Percentiles rank a stretch among this genome's conserved stretches.
Conservation (phyloP, 2,797 vertebrate species). For the Sebastiscus tertius region DNA sequence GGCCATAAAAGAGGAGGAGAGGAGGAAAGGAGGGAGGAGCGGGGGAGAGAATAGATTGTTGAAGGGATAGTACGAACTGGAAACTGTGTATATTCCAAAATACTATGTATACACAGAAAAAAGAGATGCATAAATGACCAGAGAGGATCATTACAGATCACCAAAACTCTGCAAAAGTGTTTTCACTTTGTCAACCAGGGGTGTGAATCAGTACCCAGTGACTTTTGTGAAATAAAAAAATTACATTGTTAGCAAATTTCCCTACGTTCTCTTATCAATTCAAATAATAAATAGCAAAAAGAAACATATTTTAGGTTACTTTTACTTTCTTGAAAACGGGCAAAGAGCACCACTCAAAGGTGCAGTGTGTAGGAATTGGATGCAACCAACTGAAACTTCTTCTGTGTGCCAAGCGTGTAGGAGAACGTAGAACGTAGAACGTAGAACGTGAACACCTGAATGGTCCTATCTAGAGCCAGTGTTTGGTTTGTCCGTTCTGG, state of each 20-base stretch:
- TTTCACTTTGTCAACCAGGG: neutral
- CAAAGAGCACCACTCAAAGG: neutral
- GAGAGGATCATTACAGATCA: neutral
- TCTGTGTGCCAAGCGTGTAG: neutral
- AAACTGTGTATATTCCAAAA: slow-evolving; percentile 26
- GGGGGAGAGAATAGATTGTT: slow-evolving; percentile 27
- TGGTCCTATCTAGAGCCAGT: neutral
- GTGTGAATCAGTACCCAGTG: neutral
- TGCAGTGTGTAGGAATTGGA: neutral
- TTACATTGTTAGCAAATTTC: neutral
- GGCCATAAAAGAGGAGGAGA: slow-evolving; percentile 57
- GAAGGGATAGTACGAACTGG: neutral
- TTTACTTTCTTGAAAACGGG: neutral
- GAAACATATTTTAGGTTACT: neutral
- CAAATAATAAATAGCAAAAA: neutral
- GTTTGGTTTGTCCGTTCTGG: neutral
- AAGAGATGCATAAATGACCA: neutral
- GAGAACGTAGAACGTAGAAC: neutral
- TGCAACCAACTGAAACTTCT: neutral
- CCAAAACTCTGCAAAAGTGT: neutral
- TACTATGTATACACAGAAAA: slow-evolving; percentile 9
- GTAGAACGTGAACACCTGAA: neutral
- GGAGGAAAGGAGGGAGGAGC: slow-evolving; percentile 11
- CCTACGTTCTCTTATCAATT: neutral
- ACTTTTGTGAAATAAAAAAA: neutral